Conservation (phyloP, 2,888 invertebrate genomes). For the Cyaniris semiargus region DNA sequence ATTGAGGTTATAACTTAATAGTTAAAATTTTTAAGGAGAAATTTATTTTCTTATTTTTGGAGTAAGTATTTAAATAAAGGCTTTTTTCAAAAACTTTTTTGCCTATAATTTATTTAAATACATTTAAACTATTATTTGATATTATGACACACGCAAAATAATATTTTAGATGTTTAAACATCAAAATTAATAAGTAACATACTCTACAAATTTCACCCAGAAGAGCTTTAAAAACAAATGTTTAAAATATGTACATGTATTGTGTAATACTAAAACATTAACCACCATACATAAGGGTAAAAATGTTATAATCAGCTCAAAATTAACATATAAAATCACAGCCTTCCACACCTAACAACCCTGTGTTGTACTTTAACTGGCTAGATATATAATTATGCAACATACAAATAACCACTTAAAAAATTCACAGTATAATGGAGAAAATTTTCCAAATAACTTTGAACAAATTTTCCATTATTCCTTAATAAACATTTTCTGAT, state of each 20-base stretch:
- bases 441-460: background rate
- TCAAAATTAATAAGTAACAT: background rate
- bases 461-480: slow-evolving; percentile 15
- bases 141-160: background rate
- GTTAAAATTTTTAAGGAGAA: too few species aligned
- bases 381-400: background rate
- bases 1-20: too few species aligned
- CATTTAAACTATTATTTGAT: background rate
- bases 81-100: too few species aligned
- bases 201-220: background rate
- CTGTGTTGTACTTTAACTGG: background rate
- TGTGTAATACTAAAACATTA: too few species aligned
- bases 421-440: background rate
- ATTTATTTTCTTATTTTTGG: too few species aligned
- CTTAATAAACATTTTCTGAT: slow-evolving; percentile 10
- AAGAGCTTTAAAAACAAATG: too few species aligned
- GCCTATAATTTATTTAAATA: too few species aligned
- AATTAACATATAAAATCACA: background rate
- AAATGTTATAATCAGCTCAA: background rate
- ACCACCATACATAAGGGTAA: background rate
- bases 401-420: background rate
- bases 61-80: too few species aligned
- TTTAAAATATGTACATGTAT: too few species aligned
- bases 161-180: background rate
- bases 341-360: background rate